These are phyloP conservation scores for Limnephilus auricula DNA, from an alignment of 2,888 invertebrate species.

Conservation along the genomic window DNA sequence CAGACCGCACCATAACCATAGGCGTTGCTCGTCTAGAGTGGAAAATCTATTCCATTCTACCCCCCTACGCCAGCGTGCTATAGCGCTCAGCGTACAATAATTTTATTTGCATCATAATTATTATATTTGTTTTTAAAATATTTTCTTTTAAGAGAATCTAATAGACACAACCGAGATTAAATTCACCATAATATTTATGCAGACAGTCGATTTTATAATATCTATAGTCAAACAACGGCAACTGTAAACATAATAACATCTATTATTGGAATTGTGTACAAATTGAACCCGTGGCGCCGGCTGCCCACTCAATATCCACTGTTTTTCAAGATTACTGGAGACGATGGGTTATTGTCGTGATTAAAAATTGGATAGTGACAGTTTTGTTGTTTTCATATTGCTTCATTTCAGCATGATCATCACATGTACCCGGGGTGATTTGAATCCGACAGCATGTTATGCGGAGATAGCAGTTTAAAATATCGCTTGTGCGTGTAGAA, in stretches of 20 bases:
- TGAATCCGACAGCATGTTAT: background rate
- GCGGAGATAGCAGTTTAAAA: background rate
- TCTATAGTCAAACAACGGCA: background rate
- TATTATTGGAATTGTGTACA: background rate
- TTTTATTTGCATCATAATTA: no score
- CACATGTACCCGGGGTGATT: background rate
- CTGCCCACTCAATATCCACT: background rate
- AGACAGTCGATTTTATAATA: background rate
- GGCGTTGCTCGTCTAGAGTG: no score
- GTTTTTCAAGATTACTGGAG: background rate
- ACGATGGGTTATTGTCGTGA: background rate
- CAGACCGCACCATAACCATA: no score
- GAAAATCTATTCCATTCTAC: no score
- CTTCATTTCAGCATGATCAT: background rate
- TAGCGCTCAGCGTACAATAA: no score
- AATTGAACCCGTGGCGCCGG: background rate
- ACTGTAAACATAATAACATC: background rate
- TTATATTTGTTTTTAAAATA: background rate
- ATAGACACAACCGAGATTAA: background rate
- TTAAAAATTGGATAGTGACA: background rate
- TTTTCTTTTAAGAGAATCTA: background rate
- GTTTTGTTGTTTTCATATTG: background rate
- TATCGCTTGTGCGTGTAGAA: background rate
- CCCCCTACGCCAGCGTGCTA: no score
- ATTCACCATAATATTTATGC: background rate